phyloP scores from a whole-genome alignment of 2,888 invertebrate species.

The Auanema sp. region DNA sequence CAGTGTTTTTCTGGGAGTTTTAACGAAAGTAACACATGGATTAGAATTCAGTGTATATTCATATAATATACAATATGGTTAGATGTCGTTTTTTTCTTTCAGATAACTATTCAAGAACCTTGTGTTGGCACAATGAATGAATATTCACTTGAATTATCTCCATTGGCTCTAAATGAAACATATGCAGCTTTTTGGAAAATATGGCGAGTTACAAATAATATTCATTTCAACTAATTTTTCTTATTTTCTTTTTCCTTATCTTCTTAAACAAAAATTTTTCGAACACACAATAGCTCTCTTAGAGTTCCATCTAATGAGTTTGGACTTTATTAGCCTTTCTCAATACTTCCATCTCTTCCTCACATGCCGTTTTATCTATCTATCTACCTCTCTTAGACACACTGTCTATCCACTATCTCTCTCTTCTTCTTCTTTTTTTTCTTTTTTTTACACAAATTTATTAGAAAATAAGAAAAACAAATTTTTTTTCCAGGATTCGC shows the following conservation, averaged over 20 bases:
- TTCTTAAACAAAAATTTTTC: conserved; percentile 10
- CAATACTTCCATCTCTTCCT: conserved; percentile 32
- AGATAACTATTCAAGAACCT: conserved; percentile 34
- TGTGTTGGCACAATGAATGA: conserved; percentile 56
- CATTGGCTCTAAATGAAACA: conserved; percentile 38
- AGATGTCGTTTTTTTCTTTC: conserved; percentile 12
- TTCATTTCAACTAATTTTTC: neutral
- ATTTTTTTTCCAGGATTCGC: conserved; percentile 29
- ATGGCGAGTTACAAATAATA: conserved; percentile 17
- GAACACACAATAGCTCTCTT: neutral
- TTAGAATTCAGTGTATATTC: conserved; percentile 33
- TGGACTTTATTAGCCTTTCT: conserved; percentile 3
- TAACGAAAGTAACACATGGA: conserved; percentile 50
- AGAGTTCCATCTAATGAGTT: neutral
- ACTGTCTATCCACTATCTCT: conserved; percentile 14
- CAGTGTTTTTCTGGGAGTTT: conserved; percentile 47
- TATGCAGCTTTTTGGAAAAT: conserved; percentile 37
- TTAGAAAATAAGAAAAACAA: neutral
- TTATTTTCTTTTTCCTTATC: conserved; percentile 1
- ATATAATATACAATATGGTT: conserved; percentile 4
- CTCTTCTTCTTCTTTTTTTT: neutral
- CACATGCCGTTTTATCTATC: too few species aligned
- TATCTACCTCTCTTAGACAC: too few species aligned
- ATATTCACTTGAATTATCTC: conserved; percentile 40
- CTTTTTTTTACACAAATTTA: neutral